Percentiles rank a stretch among this genome's conserved stretches.
These are phyloP conservation scores for Falco berigora DNA, from an alignment of 2,797 vertebrate species.

Conservation along the genomic window DNA sequence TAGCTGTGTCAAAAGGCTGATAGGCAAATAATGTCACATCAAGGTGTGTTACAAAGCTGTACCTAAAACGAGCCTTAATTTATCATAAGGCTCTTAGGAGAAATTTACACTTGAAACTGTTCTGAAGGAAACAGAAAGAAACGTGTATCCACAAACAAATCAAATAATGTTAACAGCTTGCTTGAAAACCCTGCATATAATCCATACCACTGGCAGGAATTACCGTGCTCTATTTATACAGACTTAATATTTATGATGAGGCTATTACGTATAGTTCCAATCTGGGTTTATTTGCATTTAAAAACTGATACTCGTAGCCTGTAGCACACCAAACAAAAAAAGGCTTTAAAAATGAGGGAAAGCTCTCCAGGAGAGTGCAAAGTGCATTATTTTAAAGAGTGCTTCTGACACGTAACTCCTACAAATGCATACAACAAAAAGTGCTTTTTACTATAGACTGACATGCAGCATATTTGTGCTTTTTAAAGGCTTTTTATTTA, in stretches of 20 bases:
- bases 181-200: neutral
- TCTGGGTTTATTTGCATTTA: slow-evolving; percentile 11
- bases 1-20: neutral
- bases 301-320: neutral
- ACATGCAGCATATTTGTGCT: slow-evolving; percentile 36
- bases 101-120: neutral
- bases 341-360: slow-evolving; percentile 8
- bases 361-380: slow-evolving; percentile 56
- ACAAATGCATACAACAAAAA: neutral
- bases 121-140: neutral
- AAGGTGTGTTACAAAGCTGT: neutral
- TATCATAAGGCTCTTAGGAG: neutral
- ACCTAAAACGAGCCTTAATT: neutral
- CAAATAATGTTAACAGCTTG: neutral
- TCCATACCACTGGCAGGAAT: neutral
- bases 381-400: slow-evolving; percentile 70
- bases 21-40: neutral
- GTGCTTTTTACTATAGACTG: slow-evolving; percentile 6
- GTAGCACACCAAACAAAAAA: neutral
- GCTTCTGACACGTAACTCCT: neutral
- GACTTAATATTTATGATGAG: neutral
- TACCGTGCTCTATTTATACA: neutral
- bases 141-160: neutral
- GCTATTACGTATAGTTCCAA: neutral
- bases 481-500: slow-evolving; percentile 14